These are phyloP conservation scores for Mystacides longicornis DNA, from an alignment of 2,888 invertebrate genomes.

Conservation along the genomic window DNA sequence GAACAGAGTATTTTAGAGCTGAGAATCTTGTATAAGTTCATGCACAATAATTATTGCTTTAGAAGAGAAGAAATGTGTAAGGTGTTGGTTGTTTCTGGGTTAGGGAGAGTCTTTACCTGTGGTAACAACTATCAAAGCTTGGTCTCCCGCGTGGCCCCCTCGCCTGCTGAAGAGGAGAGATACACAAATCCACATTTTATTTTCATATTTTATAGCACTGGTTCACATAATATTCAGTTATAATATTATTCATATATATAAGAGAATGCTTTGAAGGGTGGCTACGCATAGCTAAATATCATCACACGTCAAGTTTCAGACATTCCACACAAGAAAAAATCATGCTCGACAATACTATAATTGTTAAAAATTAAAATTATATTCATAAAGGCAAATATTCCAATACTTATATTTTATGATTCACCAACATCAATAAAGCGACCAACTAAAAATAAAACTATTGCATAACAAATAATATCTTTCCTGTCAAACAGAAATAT, in stretches of 20 bases:
- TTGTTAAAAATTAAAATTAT: constrained; percentile 7
- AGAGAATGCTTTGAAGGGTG: neutral
- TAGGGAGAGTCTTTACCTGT: constrained; percentile 37
- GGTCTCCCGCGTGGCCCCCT: constrained; percentile 52
- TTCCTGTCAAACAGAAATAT: no score
- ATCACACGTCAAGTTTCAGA: constrained; percentile 17
- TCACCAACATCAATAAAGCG: neutral
- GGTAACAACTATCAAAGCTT: constrained; percentile 47
- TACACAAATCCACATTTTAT: constrained; percentile 24
- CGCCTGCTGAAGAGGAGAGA: constrained; percentile 47
- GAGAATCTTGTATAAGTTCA: neutral
- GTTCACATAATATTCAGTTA: neutral
- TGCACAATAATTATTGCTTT: neutral
- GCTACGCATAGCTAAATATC: neutral
- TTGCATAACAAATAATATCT: no score
- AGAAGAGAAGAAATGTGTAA: neutral
- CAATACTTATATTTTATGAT: neutral
- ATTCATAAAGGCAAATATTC: constrained; percentile 14
- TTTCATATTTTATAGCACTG: constrained; percentile 9
- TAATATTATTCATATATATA: neutral
- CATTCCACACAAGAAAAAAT: constrained; percentile 13
- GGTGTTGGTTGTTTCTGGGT: constrained; percentile 8
- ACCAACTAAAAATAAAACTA: no score
- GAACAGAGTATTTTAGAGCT: no score
- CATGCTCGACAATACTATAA: constrained; percentile 13